Percentiles rank a stretch among this genome's conserved stretches.
Conservation (phyloP, 2,888 invertebrate genomes). For the Hirtodrosophila cameraria region DNA sequence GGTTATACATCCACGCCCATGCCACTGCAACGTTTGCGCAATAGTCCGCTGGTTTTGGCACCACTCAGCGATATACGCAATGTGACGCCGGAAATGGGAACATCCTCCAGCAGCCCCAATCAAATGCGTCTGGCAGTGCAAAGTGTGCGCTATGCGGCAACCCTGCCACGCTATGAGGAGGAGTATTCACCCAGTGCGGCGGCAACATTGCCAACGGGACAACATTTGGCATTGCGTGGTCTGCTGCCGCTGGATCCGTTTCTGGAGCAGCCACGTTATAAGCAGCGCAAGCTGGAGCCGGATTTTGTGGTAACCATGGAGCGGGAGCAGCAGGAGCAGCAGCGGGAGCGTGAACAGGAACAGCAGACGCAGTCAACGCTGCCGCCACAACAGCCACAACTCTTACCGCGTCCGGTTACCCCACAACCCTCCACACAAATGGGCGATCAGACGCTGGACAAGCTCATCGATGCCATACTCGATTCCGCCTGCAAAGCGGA, state of each 20-base stretch:
- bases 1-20: conserved; percentile 80
- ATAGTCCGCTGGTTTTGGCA: conserved; percentile 76
- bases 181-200: conserved; percentile 82
- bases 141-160: conserved; percentile 79
- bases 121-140: conserved; percentile 44
- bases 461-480: conserved; percentile 83
- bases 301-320: conserved; percentile 71
- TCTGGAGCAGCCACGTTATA: conserved; percentile 81
- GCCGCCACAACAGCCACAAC: background rate
- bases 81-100: conserved; percentile 67
- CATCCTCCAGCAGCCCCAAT: too few relatives aligned
- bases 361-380: conserved; percentile 17
- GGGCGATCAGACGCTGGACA: conserved; percentile 83
- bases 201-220: conserved; percentile 72
- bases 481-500: conserved; percentile 83
- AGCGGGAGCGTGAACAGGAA: too few relatives aligned
- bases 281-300: conserved; percentile 77
- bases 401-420: conserved; percentile 48
- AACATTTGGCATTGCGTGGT: conserved; percentile 81
- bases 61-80: conserved; percentile 80
- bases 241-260: conserved; percentile 81
- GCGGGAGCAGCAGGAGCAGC: too few relatives aligned
- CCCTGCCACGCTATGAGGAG: conserved; percentile 82
- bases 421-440: conserved; percentile 78
- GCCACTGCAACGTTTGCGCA: conserved; percentile 53